Evolutionary conservation across 2,797 vertebrate genomes (phyloP), one percentile per base, ranked within the genome.

Genomic region (Mareca penelope): DNA sequence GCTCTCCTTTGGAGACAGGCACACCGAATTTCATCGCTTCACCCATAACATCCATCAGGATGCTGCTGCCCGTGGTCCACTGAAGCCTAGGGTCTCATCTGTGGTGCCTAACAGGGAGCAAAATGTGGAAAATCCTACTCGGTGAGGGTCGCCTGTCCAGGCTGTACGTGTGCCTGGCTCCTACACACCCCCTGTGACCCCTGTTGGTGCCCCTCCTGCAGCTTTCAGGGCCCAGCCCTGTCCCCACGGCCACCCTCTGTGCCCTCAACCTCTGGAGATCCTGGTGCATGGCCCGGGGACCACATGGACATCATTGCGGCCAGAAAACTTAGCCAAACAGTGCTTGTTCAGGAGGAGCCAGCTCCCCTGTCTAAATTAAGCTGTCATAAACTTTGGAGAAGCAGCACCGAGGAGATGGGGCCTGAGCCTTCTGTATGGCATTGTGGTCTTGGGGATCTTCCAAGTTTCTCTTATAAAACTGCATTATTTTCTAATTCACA

Each of bases 241-340:
- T 53, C 23, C 68, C 57, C 31, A 70, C 26, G 78, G 95, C 95
- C 63, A 96, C 94, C 1, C 56, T 95, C 21, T 96, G 50, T 14
- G 94, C 92, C 71, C 86, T 97, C 72, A 95, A 88, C 2, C 28
- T 97, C 50, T 97, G 95, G 96, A 95, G 96, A 23, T 96, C 96
- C 14, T 96, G 96, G 91, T 97, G 94, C 53, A 86, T 96, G 94
- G 97, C 91, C 59, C 96, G 93, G 83, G 97, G 96, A 96, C 64
- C 96, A 96, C 80, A 95, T 76, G 31, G 95, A 96, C 85, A 97
- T 97, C 86, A 97, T 96, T 61, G 96, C 96, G 94, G 93, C 97
- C 87, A 97, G 96, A 73, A 82, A 90, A 44, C 10, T 31, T 50
- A 26, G 39, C 12, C 60, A 75, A 90, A 63, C 37, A 22, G 35